phyloP scores from a whole-genome alignment of 2,113 vertebrate genomes.

The Vidua macroura region DNA sequence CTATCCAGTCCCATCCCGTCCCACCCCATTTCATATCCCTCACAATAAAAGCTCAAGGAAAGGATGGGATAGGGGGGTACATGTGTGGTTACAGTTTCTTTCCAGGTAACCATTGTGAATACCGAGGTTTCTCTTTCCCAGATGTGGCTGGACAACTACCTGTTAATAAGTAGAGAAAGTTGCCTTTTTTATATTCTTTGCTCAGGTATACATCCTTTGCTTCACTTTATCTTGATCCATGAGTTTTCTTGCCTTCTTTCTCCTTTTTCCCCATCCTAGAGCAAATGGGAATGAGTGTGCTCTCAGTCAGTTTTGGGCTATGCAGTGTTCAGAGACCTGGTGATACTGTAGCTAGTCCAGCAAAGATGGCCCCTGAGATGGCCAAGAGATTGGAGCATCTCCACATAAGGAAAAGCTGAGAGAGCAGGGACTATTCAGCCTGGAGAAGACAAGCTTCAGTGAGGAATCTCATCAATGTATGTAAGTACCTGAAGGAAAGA shows the following conservation, averaged over 20 bases:
- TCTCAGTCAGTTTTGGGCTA: not conserved
- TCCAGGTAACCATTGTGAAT: not conserved
- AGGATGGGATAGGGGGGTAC: accelerated
- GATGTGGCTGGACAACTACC: not conserved
- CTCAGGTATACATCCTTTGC: not conserved
- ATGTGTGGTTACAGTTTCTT: not conserved
- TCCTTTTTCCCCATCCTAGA: not conserved
- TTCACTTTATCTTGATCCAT: no score
- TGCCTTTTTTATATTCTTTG: not conserved
- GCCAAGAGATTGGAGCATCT: not conserved
- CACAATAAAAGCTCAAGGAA: not conserved
- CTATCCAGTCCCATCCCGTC: not conserved
- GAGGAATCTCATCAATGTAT: not conserved
- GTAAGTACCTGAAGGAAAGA: not conserved
- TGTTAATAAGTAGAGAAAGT: not conserved
- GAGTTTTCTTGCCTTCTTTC: not conserved
- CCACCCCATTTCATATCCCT: not conserved
- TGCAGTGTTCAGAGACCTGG: not conserved
- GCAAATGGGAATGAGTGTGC: not conserved
- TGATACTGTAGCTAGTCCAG: not conserved
- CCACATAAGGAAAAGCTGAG: not conserved
- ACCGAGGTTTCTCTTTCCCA: not conserved
- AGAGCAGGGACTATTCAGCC: not conserved
- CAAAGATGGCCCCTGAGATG: not conserved
- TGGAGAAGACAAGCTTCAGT: not conserved